Percentiles rank a stretch among this genome's conserved stretches.
Conservation (phyloP, 2,113 vertebrate genomes). For the Callipepla californica region DNA sequence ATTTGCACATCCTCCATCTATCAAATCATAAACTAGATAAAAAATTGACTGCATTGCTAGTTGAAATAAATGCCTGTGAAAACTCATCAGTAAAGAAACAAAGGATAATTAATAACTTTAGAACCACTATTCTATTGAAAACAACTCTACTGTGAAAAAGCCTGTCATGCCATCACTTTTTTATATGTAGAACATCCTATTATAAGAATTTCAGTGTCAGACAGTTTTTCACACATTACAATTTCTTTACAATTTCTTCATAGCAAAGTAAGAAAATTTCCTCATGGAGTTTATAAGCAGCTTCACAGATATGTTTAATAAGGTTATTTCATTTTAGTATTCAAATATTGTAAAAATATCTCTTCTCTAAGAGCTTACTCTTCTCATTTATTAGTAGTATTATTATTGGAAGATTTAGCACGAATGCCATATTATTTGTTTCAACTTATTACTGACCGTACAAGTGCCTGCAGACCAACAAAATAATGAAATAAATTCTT, state of each 20-base stretch:
- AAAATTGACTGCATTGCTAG: not conserved
- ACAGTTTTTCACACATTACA: not conserved
- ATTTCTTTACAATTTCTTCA: not conserved
- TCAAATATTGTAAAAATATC: not conserved
- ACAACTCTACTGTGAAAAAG: not conserved
- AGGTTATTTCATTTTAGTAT: not conserved
- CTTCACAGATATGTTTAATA: not conserved
- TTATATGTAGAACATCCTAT: not conserved
- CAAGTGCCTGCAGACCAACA: not conserved
- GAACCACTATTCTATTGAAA: not conserved
- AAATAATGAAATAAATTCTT: not conserved
- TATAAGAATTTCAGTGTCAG: not conserved
- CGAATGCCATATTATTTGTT: not conserved
- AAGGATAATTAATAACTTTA: not conserved
- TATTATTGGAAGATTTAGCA: not conserved
- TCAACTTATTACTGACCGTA: not conserved
- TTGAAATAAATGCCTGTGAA: not conserved
- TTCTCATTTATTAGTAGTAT: not conserved
- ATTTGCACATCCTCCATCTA: not conserved
- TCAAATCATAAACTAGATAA: not conserved
- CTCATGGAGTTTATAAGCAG: not conserved
- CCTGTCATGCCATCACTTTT: not conserved
- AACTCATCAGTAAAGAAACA: not conserved
- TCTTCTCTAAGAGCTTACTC: not conserved
- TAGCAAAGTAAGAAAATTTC: not conserved